A percentile compares a stretch with the other conserved stretches of the same genome.
phyloP scores from a whole-genome alignment of 2,888 invertebrate genomes.

The Torymus texanus region DNA sequence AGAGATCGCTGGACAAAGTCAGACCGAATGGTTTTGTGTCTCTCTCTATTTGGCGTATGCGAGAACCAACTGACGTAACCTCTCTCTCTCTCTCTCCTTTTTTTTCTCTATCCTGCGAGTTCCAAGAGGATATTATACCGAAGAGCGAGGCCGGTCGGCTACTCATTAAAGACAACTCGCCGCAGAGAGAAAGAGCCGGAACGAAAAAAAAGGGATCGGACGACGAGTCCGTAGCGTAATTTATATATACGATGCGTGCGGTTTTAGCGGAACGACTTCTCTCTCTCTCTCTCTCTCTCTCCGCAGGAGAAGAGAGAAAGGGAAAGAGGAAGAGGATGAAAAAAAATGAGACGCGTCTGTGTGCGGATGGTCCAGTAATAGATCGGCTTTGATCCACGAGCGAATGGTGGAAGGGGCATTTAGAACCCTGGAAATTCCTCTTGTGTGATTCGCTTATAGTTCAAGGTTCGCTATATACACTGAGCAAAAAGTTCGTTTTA shows the following conservation, averaged over 20 bases:
- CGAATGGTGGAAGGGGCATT: neutral
- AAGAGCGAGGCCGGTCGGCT: neutral
- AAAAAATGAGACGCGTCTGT: neutral
- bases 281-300: neutral
- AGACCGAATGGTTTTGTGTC: slow-evolving; percentile 1
- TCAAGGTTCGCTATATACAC: neutral
- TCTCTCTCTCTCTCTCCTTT: neutral
- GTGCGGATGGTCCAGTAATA: slow-evolving; percentile 29
- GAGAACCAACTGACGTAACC: slow-evolving; percentile 23
- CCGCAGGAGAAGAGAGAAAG: neutral
- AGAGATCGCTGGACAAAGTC: neutral
- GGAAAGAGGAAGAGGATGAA: slow-evolving; percentile 3
- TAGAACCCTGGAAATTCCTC: no score
- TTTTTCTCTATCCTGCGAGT: neutral
- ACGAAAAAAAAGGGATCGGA: neutral
- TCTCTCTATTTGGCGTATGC: neutral
- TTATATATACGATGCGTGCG: neutral
- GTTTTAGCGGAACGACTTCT: no score
- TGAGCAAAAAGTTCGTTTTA: slow-evolving; percentile 27
- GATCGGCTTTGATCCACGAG: slow-evolving; percentile 47
- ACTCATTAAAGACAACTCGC: slow-evolving; percentile 41
- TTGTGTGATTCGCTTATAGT: neutral
- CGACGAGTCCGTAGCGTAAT: neutral
- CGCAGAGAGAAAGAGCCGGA: neutral
- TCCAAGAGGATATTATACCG: neutral